Conservation (phyloP, 2,113 vertebrate genomes). For the Caranx ignobilis region DNA sequence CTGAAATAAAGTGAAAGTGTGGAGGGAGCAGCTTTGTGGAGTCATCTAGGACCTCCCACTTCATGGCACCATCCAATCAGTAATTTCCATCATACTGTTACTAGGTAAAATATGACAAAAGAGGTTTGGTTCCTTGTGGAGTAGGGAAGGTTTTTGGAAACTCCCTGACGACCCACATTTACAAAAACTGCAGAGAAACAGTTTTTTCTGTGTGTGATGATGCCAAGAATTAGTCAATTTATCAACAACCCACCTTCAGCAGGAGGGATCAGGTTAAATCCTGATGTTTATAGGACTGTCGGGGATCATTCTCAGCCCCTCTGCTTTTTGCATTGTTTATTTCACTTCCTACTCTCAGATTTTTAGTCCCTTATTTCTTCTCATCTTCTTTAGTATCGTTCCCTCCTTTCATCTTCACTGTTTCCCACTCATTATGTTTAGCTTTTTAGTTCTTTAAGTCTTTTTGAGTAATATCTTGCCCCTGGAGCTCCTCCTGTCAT, state of each 20-base stretch:
- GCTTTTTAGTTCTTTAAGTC: too few species aligned
- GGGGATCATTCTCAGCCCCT: neutral
- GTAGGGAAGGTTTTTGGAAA: neutral
- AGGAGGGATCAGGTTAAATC: neutral
- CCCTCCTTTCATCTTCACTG: neutral
- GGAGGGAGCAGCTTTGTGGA: rapidly evolving
- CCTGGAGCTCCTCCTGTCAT: neutral
- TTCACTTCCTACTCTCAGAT: neutral
- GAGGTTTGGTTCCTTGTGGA: constrained; percentile 44
- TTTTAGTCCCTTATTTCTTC: neutral
- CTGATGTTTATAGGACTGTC: neutral
- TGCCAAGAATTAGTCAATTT: neutral
- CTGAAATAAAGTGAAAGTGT: neutral
- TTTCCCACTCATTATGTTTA: neutral
- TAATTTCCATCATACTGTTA: constrained; percentile 22
- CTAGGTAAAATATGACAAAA: constrained; percentile 28
- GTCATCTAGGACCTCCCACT: neutral
- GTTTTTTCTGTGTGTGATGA: neutral
- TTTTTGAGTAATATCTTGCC: too few species aligned
- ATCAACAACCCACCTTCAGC: neutral
- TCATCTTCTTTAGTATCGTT: neutral
- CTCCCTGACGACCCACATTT: neutral
- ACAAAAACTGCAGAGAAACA: neutral
- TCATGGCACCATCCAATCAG: constrained; percentile 48
- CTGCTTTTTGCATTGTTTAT: neutral